Evolutionary conservation across 2,888 invertebrate genomes (phyloP), one percentile per base, ranked within the genome.

Genomic region (Furcula furcula): DNA sequence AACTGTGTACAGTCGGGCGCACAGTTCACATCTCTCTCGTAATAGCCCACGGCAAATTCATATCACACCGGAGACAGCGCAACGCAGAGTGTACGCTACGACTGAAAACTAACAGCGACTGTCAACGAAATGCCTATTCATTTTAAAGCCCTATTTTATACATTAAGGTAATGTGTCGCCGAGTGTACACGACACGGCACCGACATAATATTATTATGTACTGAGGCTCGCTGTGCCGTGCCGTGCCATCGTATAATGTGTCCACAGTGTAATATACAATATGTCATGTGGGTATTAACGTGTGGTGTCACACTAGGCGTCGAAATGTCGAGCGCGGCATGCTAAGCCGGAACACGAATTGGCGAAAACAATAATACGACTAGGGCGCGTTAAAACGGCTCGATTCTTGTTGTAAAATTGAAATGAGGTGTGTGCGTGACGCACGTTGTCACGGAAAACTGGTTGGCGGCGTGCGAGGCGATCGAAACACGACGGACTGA

Each of bases 371-470:
- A 62, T 55, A 55, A 65, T 58, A 61, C 42, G 50, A 37, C 37
- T 49, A 54, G 43, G 39, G 40, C 35, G 46, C 60, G 55, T 63
- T 58, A 52, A 59, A 66, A 57, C 56, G 51, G 45, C 56, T 64
- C 55, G 51, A 65, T 63, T 54, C 53, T 59, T 65, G 63, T 69
- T 63, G 52, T 69, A 63, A 69, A 65, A 70, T 65, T 66, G 53
- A 65, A 70, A 65, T 66, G 53, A 69, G 59, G 62, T 57, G 57
- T 56, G 60, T 70, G 76, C 76, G 76, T 76, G 76, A 76, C 64
- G 61, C 65, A 58, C 56, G 61, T 56, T 49, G 70, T 70, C 72
- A 75, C 73, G 74, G 67, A 66, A 67, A 66, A 59, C 65, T 55
- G 58, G 67, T 67, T 55, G 38, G 49, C 56, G 46, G 36, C 43